Evolutionary conservation across 2,888 invertebrate genomes (phyloP).

Genomic region (Limnephilus rhombicus): DNA sequence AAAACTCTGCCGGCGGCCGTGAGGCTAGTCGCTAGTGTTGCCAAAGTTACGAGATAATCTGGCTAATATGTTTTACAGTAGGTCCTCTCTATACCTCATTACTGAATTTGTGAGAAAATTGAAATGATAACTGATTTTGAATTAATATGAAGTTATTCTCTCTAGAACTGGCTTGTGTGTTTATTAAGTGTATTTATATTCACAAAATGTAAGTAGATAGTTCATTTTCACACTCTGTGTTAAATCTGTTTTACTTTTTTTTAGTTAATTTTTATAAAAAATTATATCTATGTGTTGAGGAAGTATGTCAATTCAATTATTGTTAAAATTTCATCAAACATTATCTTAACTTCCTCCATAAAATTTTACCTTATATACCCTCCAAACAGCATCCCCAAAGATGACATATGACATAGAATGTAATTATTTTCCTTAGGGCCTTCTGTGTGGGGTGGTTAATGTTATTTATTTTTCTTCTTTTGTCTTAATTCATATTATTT

Average conservation of each 20-base stretch:
- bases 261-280: neutral
- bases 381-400: neutral
- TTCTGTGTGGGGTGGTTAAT: too few species aligned
- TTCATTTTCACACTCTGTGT: neutral
- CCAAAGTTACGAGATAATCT: too few species aligned
- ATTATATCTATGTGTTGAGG: neutral
- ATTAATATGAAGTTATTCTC: neutral
- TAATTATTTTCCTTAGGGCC: too few species aligned
- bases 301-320: neutral
- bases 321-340: neutral
- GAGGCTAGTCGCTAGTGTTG: too few species aligned
- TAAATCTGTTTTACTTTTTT: neutral
- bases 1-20: too few species aligned
- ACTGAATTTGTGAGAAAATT: neutral
- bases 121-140: neutral
- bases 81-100: too few species aligned
- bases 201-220: neutral
- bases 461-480: neutral
- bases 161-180: neutral
- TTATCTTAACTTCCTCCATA: neutral
- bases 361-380: neutral
- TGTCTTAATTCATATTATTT: neutral
- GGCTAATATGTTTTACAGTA: too few species aligned
- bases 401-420: too few species aligned
- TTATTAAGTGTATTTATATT: neutral